Evolutionary conservation across 1,140 invertebrate species (phyloP), one percentile per base, ranked within the genome.

Genomic region (Diachasma alloeum): DNA sequence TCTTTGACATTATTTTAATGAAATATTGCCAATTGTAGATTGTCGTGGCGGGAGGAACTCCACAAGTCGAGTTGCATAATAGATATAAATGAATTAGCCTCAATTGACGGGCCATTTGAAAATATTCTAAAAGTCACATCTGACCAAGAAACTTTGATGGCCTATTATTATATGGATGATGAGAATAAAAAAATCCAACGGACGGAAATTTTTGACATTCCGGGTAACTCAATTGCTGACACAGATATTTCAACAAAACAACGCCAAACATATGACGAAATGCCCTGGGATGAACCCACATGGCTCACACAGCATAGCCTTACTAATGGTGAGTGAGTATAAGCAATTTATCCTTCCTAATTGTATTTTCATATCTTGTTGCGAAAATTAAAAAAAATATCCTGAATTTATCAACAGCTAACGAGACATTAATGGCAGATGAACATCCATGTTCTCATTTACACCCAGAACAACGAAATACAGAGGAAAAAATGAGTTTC

Each of bases 141-240:
- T 39, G 93, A 97, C 79, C 94, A 97, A 85, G 96, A 98, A 80
- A 94, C 96, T 6, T 88, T 97, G 1, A 95, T 97, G 91, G 94
- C 96, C 0, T 97, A 96, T 88, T 97, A 97, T 89, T 97, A 97
- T 84, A 93, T 95, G 83, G 94, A 96, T 83, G 94, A 96, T 83
- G 94, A 96, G 83, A 93, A 95, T 83, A 95, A 96, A 86, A 94
- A 95, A 90, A 93, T 93, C 81, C 95, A 95, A 87, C 93, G 97
- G 75, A 96, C 95, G 2, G 95, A 97, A 90, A 96, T 97, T 80
- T 97, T 95, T 84, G 95, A 96, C 85, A 93, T 96, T 82, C 94
- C 95, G 10, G 93, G 95, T 81, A 91, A 59, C 83, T 91, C 78
- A 88, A 88, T 42, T 72, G 87, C 37, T 89, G 91, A 83, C 79